Conservation (phyloP, 2,888 invertebrate species). For the Unio delphinus region DNA sequence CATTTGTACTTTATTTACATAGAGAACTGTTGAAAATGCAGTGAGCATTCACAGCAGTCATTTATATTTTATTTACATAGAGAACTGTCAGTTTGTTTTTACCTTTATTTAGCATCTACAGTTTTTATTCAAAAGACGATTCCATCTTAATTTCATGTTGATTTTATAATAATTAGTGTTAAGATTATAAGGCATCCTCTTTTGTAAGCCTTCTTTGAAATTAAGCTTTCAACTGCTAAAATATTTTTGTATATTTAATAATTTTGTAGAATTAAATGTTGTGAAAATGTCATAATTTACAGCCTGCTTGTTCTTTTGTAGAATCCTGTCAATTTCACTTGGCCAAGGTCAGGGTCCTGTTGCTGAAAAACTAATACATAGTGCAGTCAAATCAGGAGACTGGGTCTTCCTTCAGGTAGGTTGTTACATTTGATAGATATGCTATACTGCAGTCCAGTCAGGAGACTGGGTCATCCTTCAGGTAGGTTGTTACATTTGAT, state of each 20-base stretch:
- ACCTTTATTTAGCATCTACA: too few relatives aligned
- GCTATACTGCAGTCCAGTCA: conserved; percentile 49
- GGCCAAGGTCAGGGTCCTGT: conserved; percentile 73
- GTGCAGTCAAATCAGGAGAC: conserved; percentile 69
- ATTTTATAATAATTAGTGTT: too few relatives aligned
- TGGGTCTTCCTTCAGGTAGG: conserved; percentile 72
- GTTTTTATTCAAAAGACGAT: too few relatives aligned
- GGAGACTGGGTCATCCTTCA: conserved; percentile 73
- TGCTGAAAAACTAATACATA: conserved; percentile 71
- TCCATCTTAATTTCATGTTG: too few relatives aligned
- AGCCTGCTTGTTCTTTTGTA: conserved; percentile 26
- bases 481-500: conserved; percentile 46
- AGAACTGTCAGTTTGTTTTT: too few relatives aligned
- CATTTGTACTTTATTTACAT: too few relatives aligned
- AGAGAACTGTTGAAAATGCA: too few relatives aligned
- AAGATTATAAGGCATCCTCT: too few relatives aligned
- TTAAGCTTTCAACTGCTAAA: too few relatives aligned
- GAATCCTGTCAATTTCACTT: conserved; percentile 71
- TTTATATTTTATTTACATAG: too few relatives aligned
- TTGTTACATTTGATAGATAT: background rate
- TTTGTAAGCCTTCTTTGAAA: too few relatives aligned
- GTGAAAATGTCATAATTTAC: background rate
- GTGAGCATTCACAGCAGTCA: too few relatives aligned
- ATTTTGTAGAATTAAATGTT: background rate
- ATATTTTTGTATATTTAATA: background rate